Conservation (phyloP, 1,140 invertebrate genomes). For the Euglossa dilemma region DNA sequence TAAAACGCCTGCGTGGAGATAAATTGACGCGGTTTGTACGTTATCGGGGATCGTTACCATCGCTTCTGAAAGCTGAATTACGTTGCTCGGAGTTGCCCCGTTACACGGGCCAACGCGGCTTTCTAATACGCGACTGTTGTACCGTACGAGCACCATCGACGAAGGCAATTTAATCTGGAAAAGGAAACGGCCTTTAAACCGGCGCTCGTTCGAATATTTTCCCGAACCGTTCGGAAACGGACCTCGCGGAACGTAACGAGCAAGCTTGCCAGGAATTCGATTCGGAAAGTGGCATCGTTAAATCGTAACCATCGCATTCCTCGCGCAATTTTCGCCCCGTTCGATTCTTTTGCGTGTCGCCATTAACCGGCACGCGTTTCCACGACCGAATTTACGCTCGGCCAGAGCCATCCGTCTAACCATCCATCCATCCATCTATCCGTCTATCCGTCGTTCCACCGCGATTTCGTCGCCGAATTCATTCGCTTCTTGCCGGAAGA, state of each 20-base stretch:
- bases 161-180: not conserved
- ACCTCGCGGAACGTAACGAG: not conserved
- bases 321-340: not conserved
- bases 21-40: not conserved
- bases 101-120: not conserved
- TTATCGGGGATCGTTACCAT: not conserved
- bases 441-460: too few relatives aligned
- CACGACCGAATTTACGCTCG: not conserved
- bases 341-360: not conserved
- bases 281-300: conserved; percentile 8
- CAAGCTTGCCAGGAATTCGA: conserved; percentile 9
- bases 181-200: not conserved
- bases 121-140: conserved; percentile 1
- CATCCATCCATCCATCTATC: not conserved
- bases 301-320: not conserved
- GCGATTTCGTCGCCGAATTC: not conserved
- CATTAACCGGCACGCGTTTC: not conserved
- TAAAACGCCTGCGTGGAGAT: not conserved
- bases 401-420: not conserved
- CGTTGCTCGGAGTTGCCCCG: too few relatives aligned
- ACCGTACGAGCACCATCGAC: not conserved
- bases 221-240: not conserved
- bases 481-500: not conserved
- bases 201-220: not conserved
- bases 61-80: not conserved